Conservation (phyloP, 2,888 invertebrate species). For the Drosophila seclusa region DNA sequence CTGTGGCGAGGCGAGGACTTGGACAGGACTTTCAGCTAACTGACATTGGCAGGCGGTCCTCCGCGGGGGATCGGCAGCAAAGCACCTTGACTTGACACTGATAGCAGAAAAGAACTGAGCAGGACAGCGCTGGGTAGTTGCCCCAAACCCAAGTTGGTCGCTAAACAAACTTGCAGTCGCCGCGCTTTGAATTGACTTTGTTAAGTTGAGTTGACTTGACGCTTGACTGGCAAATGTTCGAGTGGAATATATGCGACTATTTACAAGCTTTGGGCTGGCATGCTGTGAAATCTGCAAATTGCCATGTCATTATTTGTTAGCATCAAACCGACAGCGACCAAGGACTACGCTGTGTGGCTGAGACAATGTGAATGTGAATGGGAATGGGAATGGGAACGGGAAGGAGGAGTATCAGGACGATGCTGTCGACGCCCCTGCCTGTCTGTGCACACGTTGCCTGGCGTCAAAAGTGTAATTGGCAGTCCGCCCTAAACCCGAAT, state of each 20-base stretch:
- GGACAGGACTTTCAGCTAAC: constrained; percentile 65
- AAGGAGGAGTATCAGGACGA: constrained; percentile 34
- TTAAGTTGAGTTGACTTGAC: constrained; percentile 59
- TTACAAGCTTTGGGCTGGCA: constrained; percentile 55
- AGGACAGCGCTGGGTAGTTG: neutral
- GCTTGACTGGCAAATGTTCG: constrained; percentile 54
- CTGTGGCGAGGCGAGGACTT: constrained; percentile 3
- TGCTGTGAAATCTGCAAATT: constrained; percentile 84
- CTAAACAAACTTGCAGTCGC: constrained; percentile 64
- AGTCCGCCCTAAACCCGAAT: constrained; percentile 60
- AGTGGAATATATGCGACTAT: constrained; percentile 51
- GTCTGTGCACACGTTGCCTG: constrained; percentile 22
- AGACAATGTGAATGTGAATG: neutral
- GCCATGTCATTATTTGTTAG: constrained; percentile 84
- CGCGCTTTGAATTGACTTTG: constrained; percentile 76
- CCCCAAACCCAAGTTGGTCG: constrained; percentile 28
- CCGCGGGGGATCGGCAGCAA: constrained; percentile 40
- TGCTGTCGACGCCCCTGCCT: constrained; percentile 48
- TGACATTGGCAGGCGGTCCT: constrained; percentile 70
- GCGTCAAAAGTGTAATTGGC: constrained; percentile 83
- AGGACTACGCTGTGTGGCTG: neutral
- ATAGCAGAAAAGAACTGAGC: constrained; percentile 46
- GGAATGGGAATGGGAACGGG: neutral
- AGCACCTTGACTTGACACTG: constrained; percentile 73
- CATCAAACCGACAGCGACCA: constrained; percentile 66